Evolutionary conservation across 2,888 invertebrate genomes (phyloP).

Genomic region (Sinentomon sp.): DNA sequence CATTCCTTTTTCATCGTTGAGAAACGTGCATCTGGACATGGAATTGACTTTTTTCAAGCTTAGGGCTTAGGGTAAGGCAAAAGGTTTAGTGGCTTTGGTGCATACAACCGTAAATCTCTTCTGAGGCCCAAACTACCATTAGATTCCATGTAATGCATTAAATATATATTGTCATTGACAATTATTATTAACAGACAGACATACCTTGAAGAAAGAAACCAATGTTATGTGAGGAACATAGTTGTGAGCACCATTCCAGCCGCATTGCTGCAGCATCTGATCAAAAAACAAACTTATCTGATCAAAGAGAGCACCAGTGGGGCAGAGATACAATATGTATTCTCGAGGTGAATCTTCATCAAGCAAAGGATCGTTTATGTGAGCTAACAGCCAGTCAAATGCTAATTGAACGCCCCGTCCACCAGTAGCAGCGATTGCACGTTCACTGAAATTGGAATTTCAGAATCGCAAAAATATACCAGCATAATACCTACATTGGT

Average conservation of each 20-base stretch:
- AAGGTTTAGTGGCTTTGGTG: too few relatives aligned
- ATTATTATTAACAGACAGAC: background rate
- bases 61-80: too few relatives aligned
- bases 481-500: background rate
- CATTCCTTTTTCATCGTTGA: too few relatives aligned
- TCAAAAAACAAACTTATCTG: too few relatives aligned
- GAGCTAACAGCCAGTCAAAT: conserved; percentile 68
- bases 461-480: conserved; percentile 9
- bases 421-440: conserved; percentile 68
- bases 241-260: conserved; percentile 74
- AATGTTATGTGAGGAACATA: conserved; percentile 71
- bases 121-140: too few relatives aligned
- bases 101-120: too few relatives aligned
- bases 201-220: conserved; percentile 60
- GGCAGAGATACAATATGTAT: conserved; percentile 64
- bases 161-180: conserved; percentile 2
- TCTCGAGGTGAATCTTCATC: conserved; percentile 50
- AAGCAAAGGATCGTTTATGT: conserved; percentile 53
- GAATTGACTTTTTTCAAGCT: too few relatives aligned
- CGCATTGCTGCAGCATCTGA: conserved; percentile 38
- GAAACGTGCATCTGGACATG: too few relatives aligned
- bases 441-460: conserved; percentile 50
- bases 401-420: conserved; percentile 63
- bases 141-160: too few relatives aligned
- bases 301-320: conserved; percentile 41